These are phyloP conservation scores for Delphinus delphis DNA, from an alignment of 2,113 vertebrate species.

Conservation along the genomic window DNA sequence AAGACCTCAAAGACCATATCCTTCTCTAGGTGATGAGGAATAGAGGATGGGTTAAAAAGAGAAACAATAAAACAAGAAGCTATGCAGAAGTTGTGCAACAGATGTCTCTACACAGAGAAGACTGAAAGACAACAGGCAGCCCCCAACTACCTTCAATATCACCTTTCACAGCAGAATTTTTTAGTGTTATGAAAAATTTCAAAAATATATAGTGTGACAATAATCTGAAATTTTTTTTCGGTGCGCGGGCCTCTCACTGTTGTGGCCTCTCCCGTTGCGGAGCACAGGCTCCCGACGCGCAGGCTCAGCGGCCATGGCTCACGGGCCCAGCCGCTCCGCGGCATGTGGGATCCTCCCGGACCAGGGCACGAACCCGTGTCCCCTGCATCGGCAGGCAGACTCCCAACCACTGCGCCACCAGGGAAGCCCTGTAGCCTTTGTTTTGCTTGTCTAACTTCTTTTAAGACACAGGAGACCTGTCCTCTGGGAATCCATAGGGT, in stretches of 20 bases:
- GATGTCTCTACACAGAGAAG: background rate
- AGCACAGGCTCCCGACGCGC: too few relatives aligned
- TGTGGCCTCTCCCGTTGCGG: too few relatives aligned
- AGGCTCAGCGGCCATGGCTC: too few relatives aligned
- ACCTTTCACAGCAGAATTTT: background rate
- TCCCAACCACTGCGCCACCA: too few relatives aligned
- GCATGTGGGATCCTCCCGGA: too few relatives aligned
- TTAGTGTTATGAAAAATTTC: background rate
- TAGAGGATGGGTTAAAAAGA: conserved; percentile 4
- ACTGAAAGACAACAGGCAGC: background rate
- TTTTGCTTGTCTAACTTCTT: conserved; percentile 27
- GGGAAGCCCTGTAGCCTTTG: too few relatives aligned
- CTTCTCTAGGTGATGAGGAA: background rate
- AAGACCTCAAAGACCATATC: background rate
- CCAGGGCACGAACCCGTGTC: too few relatives aligned
- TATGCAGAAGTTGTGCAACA: background rate
- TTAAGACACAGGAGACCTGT: background rate
- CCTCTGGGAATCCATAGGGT: background rate
- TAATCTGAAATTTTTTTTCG: background rate
- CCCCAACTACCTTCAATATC: background rate
- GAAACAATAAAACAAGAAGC: conserved; percentile 3
- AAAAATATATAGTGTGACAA: background rate
- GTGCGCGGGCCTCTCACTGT: too few relatives aligned
- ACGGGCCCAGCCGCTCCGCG: too few relatives aligned
- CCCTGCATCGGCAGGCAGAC: too few relatives aligned